phyloP scores from a whole-genome alignment of 2,797 vertebrate species.

The Pangasius larnaudii region DNA sequence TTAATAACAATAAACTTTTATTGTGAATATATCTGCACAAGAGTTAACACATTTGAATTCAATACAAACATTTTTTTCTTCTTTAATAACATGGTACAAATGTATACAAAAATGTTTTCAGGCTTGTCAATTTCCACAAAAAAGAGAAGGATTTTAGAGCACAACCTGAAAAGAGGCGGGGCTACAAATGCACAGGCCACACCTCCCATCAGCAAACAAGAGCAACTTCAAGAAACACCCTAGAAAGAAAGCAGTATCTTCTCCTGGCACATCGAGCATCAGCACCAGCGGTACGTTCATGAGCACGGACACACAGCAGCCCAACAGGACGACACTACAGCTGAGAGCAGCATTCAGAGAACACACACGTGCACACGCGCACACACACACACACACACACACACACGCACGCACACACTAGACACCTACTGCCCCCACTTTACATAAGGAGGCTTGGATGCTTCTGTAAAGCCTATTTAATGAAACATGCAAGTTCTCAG shows the following conservation, averaged over 20 bases:
- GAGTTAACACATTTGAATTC: slow-evolving; percentile 89
- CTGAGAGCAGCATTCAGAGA: slow-evolving; percentile 53
- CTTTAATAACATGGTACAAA: slow-evolving; percentile 96
- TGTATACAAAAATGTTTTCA: slow-evolving; percentile 96
- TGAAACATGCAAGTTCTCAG: slow-evolving; percentile 50
- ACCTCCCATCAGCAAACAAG: slow-evolving; percentile 77
- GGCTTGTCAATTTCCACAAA: slow-evolving; percentile 93
- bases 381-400: slow-evolving; percentile 9
- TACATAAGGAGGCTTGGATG: slow-evolving; percentile 49
- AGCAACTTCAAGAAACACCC: slow-evolving; percentile 81
- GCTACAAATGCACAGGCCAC: slow-evolving; percentile 70
- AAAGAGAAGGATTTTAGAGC: slow-evolving; percentile 85
- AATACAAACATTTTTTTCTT: slow-evolving; percentile 88
- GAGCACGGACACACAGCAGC: slow-evolving; percentile 68
- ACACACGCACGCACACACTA: not conserved
- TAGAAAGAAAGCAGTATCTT: slow-evolving; percentile 73
- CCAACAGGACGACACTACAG: slow-evolving; percentile 54
- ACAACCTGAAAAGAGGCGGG: slow-evolving; percentile 79
- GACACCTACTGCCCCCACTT: slow-evolving; percentile 41
- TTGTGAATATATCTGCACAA: slow-evolving; percentile 99
- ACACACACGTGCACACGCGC: slow-evolving; percentile 42
- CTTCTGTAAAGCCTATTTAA: slow-evolving; percentile 37
- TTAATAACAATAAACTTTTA: slow-evolving; percentile 95
- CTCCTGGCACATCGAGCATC: slow-evolving; percentile 66
- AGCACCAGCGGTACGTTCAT: slow-evolving; percentile 61